phyloP scores from a whole-genome alignment of 2,113 vertebrate species.

The Pardalotus punctatus region DNA sequence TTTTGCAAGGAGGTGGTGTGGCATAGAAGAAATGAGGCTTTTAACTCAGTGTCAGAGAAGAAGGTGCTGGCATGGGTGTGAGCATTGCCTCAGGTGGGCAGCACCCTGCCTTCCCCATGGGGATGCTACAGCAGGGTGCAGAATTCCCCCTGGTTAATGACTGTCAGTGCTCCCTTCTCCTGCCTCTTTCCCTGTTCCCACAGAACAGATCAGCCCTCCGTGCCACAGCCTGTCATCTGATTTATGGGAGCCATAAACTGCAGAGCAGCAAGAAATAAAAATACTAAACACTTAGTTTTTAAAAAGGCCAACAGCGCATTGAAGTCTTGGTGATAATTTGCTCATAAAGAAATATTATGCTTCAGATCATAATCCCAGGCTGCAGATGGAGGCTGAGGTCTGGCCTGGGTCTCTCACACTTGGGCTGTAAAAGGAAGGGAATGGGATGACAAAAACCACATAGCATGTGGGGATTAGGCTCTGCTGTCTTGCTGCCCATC shows the following conservation, averaged over 20 bases:
- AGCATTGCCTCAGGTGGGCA: not conserved
- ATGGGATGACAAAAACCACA: not conserved
- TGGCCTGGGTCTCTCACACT: not conserved
- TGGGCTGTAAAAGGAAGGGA: not conserved
- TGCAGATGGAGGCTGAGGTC: conserved; percentile 8
- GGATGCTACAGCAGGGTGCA: not conserved
- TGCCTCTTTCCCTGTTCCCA: not conserved
- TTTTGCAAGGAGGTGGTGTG: not conserved
- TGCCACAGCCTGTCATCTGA: not conserved
- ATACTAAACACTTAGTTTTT: conserved; percentile 51
- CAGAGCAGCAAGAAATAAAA: conserved; percentile 55
- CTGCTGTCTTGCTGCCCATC: not conserved
- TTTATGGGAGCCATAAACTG: conserved; percentile 52
- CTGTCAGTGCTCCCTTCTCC: not conserved
- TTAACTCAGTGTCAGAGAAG: not conserved
- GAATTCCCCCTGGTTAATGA: not conserved
- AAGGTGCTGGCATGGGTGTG: not conserved
- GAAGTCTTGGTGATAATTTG: conserved; percentile 48
- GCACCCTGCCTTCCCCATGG: not conserved
- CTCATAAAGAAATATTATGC: conserved; percentile 56
- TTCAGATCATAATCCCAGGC: conserved; percentile 14
- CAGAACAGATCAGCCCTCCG: conserved; percentile 1
- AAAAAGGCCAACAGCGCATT: conserved; percentile 29
- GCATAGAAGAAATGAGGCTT: not conserved
- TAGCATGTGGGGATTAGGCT: not conserved